A percentile compares a stretch with the other conserved stretches of the same genome.
Evolutionary conservation across 2,113 vertebrate genomes (phyloP).

Genomic region (Copsychus sechellarum): DNA sequence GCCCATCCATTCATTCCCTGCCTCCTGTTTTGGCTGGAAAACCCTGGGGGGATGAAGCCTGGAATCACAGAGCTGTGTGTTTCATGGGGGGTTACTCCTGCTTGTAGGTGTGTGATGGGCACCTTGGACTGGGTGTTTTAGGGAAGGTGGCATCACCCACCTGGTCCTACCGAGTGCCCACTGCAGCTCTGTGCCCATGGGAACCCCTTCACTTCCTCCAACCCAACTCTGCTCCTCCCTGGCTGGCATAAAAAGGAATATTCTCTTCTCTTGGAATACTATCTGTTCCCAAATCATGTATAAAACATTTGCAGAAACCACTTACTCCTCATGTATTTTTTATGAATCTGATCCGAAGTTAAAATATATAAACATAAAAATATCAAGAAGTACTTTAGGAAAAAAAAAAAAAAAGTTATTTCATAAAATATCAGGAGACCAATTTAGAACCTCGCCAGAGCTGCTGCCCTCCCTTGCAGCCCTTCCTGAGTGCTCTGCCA

Average conservation of each 20-base stretch:
- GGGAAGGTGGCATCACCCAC: not conserved
- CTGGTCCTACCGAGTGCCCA: accelerated
- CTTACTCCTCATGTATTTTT: slow-evolving; percentile 81
- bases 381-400: slow-evolving; percentile 75
- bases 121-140: not conserved
- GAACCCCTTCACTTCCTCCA: not conserved
- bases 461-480: not conserved
- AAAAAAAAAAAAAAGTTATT: slow-evolving; percentile 57
- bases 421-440: slow-evolving; percentile 72
- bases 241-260: not conserved
- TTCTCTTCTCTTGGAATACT: not conserved
- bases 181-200: accelerated
- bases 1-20: too few species aligned
- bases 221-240: not conserved
- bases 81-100: not conserved
- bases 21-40: not conserved
- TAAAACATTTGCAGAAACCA: slow-evolving; percentile 79
- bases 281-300: slow-evolving; percentile 74
- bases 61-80: not conserved
- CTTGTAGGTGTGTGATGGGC: accelerated
- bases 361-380: slow-evolving; percentile 82
- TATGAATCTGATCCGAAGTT: slow-evolving; percentile 74
- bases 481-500: not conserved
- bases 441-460: not conserved
- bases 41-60: accelerated